Evolutionary conservation across 92 coral and sea anemone genomes (phyloP).

Genomic region (Zoanthus gigantus): DNA sequence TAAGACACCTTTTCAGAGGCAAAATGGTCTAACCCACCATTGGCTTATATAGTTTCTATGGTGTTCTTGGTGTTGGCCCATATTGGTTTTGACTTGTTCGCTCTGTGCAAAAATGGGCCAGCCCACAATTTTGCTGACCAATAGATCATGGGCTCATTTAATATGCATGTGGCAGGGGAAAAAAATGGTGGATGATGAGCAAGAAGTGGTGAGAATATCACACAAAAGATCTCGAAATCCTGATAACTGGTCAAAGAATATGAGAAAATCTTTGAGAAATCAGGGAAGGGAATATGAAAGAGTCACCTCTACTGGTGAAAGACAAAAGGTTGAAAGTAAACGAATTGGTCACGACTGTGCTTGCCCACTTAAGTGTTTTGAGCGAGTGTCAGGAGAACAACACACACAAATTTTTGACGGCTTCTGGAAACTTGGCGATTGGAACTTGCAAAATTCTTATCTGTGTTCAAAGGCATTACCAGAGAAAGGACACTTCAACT

Average conservation of each 20-base stretch:
- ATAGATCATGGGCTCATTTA: background rate
- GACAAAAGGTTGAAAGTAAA: background rate
- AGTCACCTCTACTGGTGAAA: background rate
- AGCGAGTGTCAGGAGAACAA: constrained; percentile 44
- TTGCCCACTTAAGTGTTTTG: constrained; percentile 34
- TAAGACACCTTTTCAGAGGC: background rate
- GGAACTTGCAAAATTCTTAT: constrained; percentile 54
- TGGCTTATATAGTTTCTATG: background rate
- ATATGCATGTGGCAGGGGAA: background rate
- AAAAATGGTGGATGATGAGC: background rate
- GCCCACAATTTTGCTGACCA: background rate
- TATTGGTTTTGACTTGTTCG: background rate
- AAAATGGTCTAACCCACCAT: constrained; percentile 2
- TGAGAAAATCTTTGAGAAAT: constrained; percentile 1
- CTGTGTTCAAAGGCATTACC: constrained; percentile 20
- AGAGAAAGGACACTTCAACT: constrained; percentile 20
- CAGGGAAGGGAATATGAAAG: background rate
- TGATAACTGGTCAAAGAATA: constrained; percentile 1
- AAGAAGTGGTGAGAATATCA: constrained; percentile 7
- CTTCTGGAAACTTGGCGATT: constrained; percentile 51
- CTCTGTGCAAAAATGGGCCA: background rate
- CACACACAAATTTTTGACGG: background rate
- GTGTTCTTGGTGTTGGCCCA: background rate
- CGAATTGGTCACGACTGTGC: too few species aligned
- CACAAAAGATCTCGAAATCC: constrained; percentile 8